phyloP scores from a whole-genome alignment of 2,888 invertebrate species.

The Xiphydria camelus region DNA sequence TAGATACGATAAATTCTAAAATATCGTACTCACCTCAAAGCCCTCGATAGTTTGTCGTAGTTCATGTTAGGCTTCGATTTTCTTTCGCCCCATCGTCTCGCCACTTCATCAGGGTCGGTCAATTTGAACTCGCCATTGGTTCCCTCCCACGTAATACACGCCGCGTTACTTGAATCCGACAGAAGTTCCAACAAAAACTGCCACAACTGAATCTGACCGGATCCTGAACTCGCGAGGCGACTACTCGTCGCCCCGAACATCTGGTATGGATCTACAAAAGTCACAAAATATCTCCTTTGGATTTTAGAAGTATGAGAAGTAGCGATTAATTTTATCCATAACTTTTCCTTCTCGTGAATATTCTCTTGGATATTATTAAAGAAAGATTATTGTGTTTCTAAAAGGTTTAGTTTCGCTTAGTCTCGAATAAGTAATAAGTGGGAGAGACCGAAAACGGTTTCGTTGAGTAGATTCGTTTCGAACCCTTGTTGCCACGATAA shows the following conservation, averaged over 20 bases:
- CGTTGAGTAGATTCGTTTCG: no score
- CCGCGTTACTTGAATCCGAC: conserved; percentile 93
- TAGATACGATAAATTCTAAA: conserved; percentile 3
- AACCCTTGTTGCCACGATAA: no score
- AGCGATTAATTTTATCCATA: no score
- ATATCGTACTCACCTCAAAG: conserved; percentile 84
- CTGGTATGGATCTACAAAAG: conserved; percentile 97
- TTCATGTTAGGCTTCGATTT: conserved; percentile 99
- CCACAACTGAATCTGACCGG: conserved; percentile 98
- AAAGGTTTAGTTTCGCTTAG: no score
- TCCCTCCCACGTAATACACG: conserved; percentile 98
- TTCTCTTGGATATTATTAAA: no score
- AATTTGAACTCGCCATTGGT: conserved; percentile 98
- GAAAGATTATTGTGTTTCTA: no score
- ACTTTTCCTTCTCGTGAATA: no score
- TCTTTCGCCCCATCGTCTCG: conserved; percentile 97
- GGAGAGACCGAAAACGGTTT: no score
- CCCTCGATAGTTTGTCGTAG: conserved; percentile 97
- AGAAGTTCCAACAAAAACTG: conserved; percentile 96
- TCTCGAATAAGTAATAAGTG: no score
- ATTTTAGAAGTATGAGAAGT: no score
- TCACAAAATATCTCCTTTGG: no score
- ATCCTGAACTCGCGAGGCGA: conserved; percentile 92
- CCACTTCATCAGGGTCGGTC: conserved; percentile 97
- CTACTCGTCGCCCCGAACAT: conserved; percentile 97